phyloP scores from a whole-genome alignment of 1,140 invertebrate species.

The Nephotettix cincticeps region DNA sequence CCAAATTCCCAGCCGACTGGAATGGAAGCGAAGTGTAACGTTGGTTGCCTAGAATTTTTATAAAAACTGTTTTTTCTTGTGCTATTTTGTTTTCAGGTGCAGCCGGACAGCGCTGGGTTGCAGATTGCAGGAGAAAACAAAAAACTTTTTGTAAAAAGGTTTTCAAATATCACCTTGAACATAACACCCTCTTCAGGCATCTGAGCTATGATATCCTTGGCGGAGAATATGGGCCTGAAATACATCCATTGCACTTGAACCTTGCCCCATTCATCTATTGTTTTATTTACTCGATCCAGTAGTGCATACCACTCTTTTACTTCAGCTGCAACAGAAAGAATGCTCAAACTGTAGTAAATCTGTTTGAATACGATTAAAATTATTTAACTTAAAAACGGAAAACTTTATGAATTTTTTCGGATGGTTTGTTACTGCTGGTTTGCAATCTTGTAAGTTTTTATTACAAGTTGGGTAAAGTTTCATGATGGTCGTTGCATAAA shows the following conservation, averaged over 20 bases:
- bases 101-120: not conserved
- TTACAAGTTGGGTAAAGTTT: no score
- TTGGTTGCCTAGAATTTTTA: not conserved
- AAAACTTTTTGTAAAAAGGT: no score
- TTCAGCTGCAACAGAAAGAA: slow-evolving; percentile 56
- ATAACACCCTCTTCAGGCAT: slow-evolving; percentile 87
- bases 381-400: no score
- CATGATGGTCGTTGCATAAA: no score
- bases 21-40: no score
- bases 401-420: no score
- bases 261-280: slow-evolving; percentile 86
- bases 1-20: no score
- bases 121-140: not conserved
- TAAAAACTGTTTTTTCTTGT: not conserved
- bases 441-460: no score
- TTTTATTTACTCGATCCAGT: slow-evolving; percentile 71
- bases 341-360: no score
- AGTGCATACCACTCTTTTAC: slow-evolving; percentile 81
- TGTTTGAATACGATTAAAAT: no score
- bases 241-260: slow-evolving; percentile 91
- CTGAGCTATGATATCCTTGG: slow-evolving; percentile 89
- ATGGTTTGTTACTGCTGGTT: no score
- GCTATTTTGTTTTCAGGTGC: no score
- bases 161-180: slow-evolving; percentile 58
- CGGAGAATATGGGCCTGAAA: slow-evolving; percentile 89